A percentile compares a stretch with the other conserved stretches of the same genome.
Evolutionary conservation across 2,888 invertebrate species (phyloP).

Genomic region (Resseliella maxima): DNA sequence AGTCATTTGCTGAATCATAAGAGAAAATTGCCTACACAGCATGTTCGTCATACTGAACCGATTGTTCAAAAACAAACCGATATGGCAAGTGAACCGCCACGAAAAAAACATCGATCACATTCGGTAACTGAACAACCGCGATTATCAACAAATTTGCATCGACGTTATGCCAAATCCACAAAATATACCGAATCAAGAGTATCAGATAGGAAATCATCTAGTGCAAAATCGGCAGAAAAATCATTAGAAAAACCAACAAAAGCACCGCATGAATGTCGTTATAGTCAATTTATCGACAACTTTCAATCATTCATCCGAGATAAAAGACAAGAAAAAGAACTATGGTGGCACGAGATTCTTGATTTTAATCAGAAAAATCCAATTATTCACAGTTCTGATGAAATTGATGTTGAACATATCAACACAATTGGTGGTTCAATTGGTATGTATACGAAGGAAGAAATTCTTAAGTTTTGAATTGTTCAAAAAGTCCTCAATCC

Average conservation of each 20-base stretch:
- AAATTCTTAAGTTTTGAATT: too few relatives aligned
- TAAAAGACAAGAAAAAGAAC: neutral
- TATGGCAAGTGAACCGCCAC: neutral
- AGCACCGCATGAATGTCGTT: neutral
- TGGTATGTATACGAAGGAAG: neutral
- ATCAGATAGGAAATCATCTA: neutral
- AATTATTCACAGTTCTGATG: too few relatives aligned
- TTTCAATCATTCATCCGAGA: neutral
- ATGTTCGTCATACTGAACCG: neutral
- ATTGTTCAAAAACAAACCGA: neutral
- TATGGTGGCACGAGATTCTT: neutral
- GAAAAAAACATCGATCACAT: neutral
- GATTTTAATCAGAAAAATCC: neutral
- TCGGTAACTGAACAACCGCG: neutral
- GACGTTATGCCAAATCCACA: too few relatives aligned
- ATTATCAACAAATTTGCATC: too few relatives aligned
- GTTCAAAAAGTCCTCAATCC: too few relatives aligned
- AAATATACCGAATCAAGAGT: neutral
- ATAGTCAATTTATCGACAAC: neutral
- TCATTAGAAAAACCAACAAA: neutral
- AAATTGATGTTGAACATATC: neutral
- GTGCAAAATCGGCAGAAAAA: neutral
- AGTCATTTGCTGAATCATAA: neutral
- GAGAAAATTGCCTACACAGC: neutral
- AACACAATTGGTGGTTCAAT: neutral